phyloP scores from a whole-genome alignment of 2,113 vertebrate genomes.

The Pteruthius melanotis region DNA sequence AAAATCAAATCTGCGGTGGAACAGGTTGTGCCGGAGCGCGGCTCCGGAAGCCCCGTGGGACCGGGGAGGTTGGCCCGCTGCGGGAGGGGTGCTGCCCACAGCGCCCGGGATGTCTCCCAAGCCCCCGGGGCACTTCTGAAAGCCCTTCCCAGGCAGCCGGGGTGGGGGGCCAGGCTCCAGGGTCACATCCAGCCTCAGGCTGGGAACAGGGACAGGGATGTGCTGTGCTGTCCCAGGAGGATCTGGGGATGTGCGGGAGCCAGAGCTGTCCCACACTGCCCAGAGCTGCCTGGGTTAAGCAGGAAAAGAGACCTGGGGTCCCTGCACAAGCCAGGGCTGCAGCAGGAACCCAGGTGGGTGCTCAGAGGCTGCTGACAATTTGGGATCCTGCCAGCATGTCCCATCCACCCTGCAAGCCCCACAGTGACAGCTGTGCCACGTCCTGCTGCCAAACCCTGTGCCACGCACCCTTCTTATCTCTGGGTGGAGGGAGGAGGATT shows the following conservation, averaged over 20 bases:
- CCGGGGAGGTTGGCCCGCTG: background rate
- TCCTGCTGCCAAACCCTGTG: background rate
- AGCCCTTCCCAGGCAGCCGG: background rate
- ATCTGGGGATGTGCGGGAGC: rapidly evolving
- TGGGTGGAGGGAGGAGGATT: background rate
- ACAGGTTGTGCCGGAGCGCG: slow-evolving; percentile 35
- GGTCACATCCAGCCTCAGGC: background rate
- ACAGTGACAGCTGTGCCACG: background rate
- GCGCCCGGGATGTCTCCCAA: background rate
- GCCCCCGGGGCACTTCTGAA: background rate
- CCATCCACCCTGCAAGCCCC: background rate
- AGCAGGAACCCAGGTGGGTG: background rate
- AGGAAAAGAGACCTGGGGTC: background rate
- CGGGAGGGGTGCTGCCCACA: background rate
- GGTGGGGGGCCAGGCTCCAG: background rate
- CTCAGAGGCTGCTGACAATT: background rate
- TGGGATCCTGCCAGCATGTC: background rate
- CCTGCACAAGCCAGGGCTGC: background rate
- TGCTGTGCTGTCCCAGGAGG: background rate
- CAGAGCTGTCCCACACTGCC: background rate
- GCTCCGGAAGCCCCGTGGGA: background rate
- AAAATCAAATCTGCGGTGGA: slow-evolving; percentile 30
- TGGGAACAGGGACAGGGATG: background rate
- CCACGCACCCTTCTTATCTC: background rate
- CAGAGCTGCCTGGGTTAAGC: background rate